A percentile compares a stretch with the other conserved stretches of the same genome.
phyloP scores from a whole-genome alignment of 2,797 vertebrate species.

The Ptychadena robeensis region DNA sequence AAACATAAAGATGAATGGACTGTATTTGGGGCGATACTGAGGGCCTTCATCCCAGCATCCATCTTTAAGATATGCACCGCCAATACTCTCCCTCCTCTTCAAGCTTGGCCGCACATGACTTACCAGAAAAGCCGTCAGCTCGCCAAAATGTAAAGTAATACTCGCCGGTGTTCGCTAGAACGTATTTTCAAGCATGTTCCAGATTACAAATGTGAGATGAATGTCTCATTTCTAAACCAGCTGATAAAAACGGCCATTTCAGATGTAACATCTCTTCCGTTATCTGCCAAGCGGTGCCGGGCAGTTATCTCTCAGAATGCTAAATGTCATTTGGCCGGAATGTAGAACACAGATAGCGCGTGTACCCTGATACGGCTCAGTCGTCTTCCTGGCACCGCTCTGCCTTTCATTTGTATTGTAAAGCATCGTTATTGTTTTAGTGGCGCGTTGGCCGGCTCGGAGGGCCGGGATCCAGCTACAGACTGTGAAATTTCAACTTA shows the following conservation, averaged over 20 bases:
- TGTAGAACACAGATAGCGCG: neutral
- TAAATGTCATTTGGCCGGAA: constrained; percentile 4
- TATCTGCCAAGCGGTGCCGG: constrained; percentile 18
- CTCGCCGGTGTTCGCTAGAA: neutral
- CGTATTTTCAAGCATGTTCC: neutral
- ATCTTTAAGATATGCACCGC: neutral
- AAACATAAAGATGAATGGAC: no score
- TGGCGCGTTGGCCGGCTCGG: neutral
- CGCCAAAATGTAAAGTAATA: neutral
- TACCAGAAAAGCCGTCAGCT: neutral
- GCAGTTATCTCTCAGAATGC: constrained; percentile 16
- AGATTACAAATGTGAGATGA: constrained; percentile 1
- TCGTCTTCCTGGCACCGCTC: constrained; percentile 5
- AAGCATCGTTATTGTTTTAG: neutral
- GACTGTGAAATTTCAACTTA: neutral
- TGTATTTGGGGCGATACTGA: no score
- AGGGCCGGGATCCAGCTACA: neutral
- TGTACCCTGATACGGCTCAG: neutral
- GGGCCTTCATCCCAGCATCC: no score
- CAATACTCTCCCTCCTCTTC: neutral
- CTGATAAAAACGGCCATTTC: neutral
- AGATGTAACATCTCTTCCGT: constrained; percentile 10
- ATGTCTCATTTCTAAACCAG: neutral
- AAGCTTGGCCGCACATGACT: neutral
- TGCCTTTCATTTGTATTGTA: neutral